Evolutionary conservation across 2,888 invertebrate genomes (phyloP), one percentile per base, ranked within the genome.

Genomic region (Andrena dorsata): DNA sequence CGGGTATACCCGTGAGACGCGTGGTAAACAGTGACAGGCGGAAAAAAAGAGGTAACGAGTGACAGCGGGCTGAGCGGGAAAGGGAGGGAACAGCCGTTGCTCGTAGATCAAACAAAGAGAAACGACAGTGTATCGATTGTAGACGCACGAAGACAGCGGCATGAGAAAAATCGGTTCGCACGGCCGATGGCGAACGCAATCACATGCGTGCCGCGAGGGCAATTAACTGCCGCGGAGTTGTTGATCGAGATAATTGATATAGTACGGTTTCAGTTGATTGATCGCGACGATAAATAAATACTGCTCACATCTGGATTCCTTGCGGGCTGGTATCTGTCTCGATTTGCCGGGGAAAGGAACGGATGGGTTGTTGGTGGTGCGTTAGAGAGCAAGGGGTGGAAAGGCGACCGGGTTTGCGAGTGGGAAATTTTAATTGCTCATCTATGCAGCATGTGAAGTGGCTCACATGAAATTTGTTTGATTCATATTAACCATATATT

Each of bases 201-300:
- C 80, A 68, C 87, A 82, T 78, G 77, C 78, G 75, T 78, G 65
- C 72, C 76, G 76, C 73, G 76, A 56, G 83, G 85, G 80, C 80
- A 87, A 87, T 86, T 87, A 86, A 85, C 80, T 65, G 76, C 35
- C 78, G 68, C 47, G 63, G 49, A 66, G 49, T 74, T 69, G 64
- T 58, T 76, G 51, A 61, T 76, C 85, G 68, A 79, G 77, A 80
- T 87, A 85, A 87, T 86, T 85, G 82, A 87, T 87, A 78, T 70
- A 76, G 47, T 68, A 80, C 66, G 69, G 66, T 56, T 64, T n/a
- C 58, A 60, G 79, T 82, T 85, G 78, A 86, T 84, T 83, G 79
- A 85, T 82, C 71, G 60, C 66, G 75, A 32, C 63, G 85, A 76
- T 80, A 71, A 75, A 79, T 83, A 83, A 79, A 83, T 75, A 83